A percentile compares a stretch with the other conserved stretches of the same genome.
phyloP scores from a whole-genome alignment of 1,140 invertebrate species.

The Leptestheria dahalacensis region DNA sequence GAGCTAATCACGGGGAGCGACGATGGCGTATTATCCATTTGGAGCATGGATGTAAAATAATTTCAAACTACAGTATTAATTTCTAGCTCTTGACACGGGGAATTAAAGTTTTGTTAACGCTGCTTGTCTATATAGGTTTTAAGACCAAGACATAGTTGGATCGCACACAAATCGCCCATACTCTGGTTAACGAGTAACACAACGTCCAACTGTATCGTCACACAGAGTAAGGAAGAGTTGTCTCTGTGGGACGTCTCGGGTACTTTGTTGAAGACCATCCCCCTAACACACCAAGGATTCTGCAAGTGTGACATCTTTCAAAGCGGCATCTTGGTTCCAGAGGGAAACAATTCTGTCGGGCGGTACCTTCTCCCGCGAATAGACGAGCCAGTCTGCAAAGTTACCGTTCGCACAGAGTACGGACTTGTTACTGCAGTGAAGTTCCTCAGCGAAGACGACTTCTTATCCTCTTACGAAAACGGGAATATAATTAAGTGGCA shows the following conservation, averaged over 20 bases:
- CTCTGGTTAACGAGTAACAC: neutral
- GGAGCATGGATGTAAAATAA: conserved; percentile 17
- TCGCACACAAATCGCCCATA: conserved; percentile 3
- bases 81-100: too few relatives aligned
- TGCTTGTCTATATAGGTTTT: conserved; percentile 4
- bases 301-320: conserved; percentile 3
- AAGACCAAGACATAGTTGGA: conserved; percentile 9
- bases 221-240: neutral
- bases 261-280: neutral
- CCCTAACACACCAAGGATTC: neutral
- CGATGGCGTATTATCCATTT: conserved; percentile 16
- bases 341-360: neutral
- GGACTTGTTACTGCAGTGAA: conserved; percentile 17
- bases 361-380: neutral
- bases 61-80: neutral
- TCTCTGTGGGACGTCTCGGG: neutral
- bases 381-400: neutral
- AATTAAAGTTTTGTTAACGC: neutral
- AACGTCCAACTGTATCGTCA: neutral
- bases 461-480: conserved; percentile 17
- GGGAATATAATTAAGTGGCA: conserved; percentile 14
- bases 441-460: neutral
- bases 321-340: neutral
- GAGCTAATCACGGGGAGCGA: conserved; percentile 15
- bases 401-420: neutral